Percentiles rank a stretch among this genome's conserved stretches.
Evolutionary conservation across 2,113 vertebrate species (phyloP).

Genomic region (Vombatus ursinus): DNA sequence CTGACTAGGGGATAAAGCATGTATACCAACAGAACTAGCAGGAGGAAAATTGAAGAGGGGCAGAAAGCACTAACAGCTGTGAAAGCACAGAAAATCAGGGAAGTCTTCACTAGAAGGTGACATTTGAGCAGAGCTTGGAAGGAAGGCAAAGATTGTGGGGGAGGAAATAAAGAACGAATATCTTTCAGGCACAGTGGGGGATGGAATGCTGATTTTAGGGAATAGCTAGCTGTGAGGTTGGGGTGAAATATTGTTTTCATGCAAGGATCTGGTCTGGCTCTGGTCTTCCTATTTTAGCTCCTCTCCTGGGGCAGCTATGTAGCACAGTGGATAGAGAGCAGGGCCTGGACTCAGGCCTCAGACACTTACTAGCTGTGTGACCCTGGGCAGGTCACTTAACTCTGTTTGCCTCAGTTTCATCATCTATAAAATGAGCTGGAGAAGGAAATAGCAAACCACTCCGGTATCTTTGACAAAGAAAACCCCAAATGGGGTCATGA

Average conservation of each 20-base stretch:
- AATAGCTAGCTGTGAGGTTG: not conserved
- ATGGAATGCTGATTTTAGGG: not conserved
- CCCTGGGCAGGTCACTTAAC: too few species aligned
- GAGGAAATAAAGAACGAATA: not conserved
- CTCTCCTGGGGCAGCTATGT: not conserved
- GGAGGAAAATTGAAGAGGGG: not conserved
- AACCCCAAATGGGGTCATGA: too few species aligned
- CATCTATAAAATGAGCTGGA: too few species aligned
- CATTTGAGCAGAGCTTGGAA: not conserved
- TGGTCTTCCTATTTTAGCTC: not conserved
- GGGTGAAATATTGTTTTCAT: not conserved
- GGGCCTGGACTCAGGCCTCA: too few species aligned
- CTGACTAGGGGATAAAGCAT: not conserved
- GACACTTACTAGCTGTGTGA: too few species aligned
- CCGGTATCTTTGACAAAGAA: too few species aligned
- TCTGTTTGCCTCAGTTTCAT: too few species aligned
- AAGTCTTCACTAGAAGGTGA: not conserved
- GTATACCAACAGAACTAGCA: not conserved
- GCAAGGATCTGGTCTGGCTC: not conserved
- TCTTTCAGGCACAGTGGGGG: not conserved
- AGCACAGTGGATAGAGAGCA: too few species aligned
- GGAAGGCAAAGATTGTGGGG: not conserved
- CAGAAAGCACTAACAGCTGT: not conserved
- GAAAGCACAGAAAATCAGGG: not conserved
- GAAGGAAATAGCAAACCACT: too few species aligned